Evolutionary conservation across 2,113 vertebrate species (phyloP).

Genomic region (Eublepharis macularius): DNA sequence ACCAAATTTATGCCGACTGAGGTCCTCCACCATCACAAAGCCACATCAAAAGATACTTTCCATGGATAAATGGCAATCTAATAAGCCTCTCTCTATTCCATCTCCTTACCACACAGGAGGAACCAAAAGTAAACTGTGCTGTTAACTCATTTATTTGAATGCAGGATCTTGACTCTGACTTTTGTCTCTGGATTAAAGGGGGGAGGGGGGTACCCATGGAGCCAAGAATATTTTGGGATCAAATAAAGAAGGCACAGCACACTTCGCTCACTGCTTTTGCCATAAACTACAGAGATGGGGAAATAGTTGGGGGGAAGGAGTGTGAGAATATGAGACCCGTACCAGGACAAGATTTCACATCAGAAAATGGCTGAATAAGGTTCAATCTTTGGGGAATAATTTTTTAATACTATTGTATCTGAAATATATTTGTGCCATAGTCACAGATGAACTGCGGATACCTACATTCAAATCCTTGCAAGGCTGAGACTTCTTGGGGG

Average conservation of each 20-base stretch:
- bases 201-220: background rate
- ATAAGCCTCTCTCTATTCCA: background rate
- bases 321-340: too few relatives aligned
- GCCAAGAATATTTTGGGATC: background rate
- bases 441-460: too few relatives aligned
- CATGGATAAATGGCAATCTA: background rate
- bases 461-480: too few relatives aligned
- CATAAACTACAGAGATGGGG: too few relatives aligned
- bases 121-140: background rate
- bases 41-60: background rate
- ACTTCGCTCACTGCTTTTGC: too few relatives aligned
- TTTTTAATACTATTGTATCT: too few relatives aligned
- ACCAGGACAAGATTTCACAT: too few relatives aligned
- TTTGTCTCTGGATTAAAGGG: background rate
- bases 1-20: background rate
- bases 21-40: background rate
- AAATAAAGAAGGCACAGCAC: background rate
- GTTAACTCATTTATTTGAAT: background rate
- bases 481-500: too few relatives aligned
- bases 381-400: too few relatives aligned
- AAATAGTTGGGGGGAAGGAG: too few relatives aligned
- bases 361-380: too few relatives aligned
- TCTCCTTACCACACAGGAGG: background rate
- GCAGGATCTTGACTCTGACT: background rate
- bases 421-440: too few relatives aligned